Evolutionary conservation across 2,888 invertebrate genomes (phyloP), one percentile per base, ranked within the genome.

Genomic region (Hydrotaea diabolus): DNA sequence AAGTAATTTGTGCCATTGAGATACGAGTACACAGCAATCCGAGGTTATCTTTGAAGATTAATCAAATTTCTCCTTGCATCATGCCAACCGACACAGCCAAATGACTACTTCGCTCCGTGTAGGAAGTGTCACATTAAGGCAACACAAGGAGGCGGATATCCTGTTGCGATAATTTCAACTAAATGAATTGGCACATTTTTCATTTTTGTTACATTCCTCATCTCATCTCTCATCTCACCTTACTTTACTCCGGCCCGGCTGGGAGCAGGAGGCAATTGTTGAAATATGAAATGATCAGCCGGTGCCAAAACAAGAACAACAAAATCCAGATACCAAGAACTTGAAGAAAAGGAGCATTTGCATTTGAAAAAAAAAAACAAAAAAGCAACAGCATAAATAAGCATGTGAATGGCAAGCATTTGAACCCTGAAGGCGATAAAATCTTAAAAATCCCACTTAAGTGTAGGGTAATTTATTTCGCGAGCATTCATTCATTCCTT

Each of bases 171-270:
- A 91, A 91, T 90, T 91, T 90, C 90, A 90, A 90, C 90, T 89
- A 91, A 91, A 91, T 91, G 91, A 91, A 91, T 91, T 91, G 91
- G 90, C 91, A 91, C 89, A 91, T 91, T 91, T 91, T 91, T 91
- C 91, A 91, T 90, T 90, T 90, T 88, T 87, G 46, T 59, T 59
- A 59, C 11, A 59, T 59, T 15, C 26, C 55, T 26, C 59, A 69
- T 77, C n/a, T 39, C 39, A 57, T 21, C 59, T 77, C 72, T 39
- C 39, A 57, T 21, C 59, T 77, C 72, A 43, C 15, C 77, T 81
- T 71, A 77, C 55, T 11, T 23, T 26, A 15, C 62, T 21, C 17
- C 79, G 59, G 19, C 26, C 9, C 39, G 49, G 4, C 13, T 69
- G 46, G 66, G 36, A 77, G 74, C 74, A 77, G 80, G 76, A 76